Conservation (phyloP, 2,113 vertebrate species). For the Sturnus vulgaris region DNA sequence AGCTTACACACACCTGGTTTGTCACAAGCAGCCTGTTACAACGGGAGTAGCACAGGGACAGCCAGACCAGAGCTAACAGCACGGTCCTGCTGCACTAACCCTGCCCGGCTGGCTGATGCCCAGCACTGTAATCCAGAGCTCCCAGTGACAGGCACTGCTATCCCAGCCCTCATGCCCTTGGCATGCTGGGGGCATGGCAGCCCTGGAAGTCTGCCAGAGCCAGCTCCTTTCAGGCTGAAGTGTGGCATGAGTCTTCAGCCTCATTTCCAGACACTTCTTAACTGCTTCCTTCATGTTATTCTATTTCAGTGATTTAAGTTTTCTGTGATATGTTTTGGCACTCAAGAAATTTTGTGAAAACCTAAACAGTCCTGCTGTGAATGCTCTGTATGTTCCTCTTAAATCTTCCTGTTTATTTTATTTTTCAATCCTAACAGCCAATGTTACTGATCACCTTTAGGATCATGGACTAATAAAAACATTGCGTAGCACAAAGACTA, state of each 20-base stretch:
- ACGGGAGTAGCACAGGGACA: accelerated
- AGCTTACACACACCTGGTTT: not conserved
- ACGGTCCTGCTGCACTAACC: accelerated
- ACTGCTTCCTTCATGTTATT: slow-evolving; percentile 37
- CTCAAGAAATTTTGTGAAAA: not conserved
- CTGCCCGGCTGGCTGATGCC: not conserved
- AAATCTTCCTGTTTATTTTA: slow-evolving; percentile 23
- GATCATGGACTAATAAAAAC: not conserved
- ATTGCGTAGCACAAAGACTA: accelerated
- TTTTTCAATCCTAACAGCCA: not conserved
- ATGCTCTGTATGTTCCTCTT: not conserved
- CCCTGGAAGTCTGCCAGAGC: not conserved
- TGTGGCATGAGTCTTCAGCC: not conserved
- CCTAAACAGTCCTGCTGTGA: not conserved
- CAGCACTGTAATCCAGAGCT: accelerated
- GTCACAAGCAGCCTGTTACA: not conserved
- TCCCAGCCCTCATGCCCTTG: accelerated
- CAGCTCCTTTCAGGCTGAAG: not conserved
- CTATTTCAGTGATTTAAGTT: slow-evolving; percentile 2
- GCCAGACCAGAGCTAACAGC: accelerated
- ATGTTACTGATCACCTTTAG: not conserved
- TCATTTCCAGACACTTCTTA: slow-evolving; percentile 34
- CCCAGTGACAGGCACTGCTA: not conserved
- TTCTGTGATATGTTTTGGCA: slow-evolving; percentile 1
- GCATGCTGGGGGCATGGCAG: accelerated